Conservation (phyloP, 2,888 invertebrate genomes). For the Tuta absoluta region DNA sequence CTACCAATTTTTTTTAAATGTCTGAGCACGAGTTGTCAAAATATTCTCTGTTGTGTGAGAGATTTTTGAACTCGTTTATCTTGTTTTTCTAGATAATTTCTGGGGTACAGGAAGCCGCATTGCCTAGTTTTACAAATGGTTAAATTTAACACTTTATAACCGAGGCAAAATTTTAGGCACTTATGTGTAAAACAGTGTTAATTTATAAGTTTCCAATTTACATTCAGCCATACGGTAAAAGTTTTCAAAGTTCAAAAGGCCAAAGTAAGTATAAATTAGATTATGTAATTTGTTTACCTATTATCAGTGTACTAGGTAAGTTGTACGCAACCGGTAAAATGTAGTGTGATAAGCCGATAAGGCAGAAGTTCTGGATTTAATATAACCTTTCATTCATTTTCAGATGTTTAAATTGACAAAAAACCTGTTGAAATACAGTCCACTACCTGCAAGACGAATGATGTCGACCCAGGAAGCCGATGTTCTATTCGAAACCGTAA, state of each 20-base stretch:
- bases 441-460: constrained; percentile 54
- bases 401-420: constrained; percentile 69
- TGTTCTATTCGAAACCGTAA: constrained; percentile 73
- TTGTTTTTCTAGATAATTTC: constrained; percentile 25
- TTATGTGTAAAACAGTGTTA: neutral
- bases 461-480: constrained; percentile 73
- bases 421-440: constrained; percentile 46
- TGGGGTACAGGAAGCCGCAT: neutral
- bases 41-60: neutral
- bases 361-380: neutral
- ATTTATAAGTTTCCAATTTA: neutral
- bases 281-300: constrained; percentile 25
- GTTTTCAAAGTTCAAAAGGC: constrained; percentile 26
- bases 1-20: neutral
- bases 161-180: neutral
- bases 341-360: neutral
- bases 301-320: constrained; percentile 11
- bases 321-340: neutral
- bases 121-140: neutral
- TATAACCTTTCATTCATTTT: constrained; percentile 30
- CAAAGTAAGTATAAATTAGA: constrained; percentile 26
- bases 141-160: neutral
- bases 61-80: constrained; percentile 23
- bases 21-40: neutral
- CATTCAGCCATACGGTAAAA: constrained; percentile 5